These are phyloP conservation scores for Cebus imitator DNA, from an alignment of 2,113 vertebrate genomes.

Conservation along the genomic window DNA sequence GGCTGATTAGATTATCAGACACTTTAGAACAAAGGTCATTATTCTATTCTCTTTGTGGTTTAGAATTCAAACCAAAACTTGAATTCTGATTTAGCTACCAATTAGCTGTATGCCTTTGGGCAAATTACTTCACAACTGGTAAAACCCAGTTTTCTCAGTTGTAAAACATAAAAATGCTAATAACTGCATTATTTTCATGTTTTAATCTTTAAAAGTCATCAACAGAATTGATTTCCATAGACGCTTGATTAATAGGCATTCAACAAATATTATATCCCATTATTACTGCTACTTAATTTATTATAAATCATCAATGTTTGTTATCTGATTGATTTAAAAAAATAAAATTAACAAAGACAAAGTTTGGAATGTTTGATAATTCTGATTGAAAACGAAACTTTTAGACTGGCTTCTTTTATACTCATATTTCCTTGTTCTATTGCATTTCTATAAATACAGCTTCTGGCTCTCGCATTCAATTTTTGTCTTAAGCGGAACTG, in stretches of 20 bases:
- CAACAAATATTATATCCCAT: not conserved
- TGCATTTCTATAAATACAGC: not conserved
- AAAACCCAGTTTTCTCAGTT: not conserved
- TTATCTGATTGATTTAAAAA: not conserved
- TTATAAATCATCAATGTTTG: not conserved
- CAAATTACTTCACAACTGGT: not conserved
- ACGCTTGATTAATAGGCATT: not conserved
- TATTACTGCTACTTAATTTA: not conserved
- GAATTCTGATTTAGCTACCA: not conserved
- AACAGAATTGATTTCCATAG: not conserved
- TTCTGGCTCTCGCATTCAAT: not conserved
- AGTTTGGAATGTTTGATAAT: not conserved
- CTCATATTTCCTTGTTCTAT: not conserved
- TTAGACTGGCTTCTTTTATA: not conserved
- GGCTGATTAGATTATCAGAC: not conserved
- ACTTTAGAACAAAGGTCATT: not conserved
- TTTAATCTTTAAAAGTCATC: not conserved
- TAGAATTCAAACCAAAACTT: constrained; percentile 16
- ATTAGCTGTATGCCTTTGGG: not conserved
- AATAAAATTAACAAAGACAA: not conserved
- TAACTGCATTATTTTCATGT: not conserved
- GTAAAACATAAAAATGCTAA: not conserved
- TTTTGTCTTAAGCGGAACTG: not conserved
- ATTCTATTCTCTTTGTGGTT: not conserved
- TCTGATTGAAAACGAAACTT: not conserved